Percentiles rank a stretch among this genome's conserved stretches.
phyloP scores from a whole-genome alignment of 2,888 invertebrate species.

The Sphaeridia pumilis region DNA sequence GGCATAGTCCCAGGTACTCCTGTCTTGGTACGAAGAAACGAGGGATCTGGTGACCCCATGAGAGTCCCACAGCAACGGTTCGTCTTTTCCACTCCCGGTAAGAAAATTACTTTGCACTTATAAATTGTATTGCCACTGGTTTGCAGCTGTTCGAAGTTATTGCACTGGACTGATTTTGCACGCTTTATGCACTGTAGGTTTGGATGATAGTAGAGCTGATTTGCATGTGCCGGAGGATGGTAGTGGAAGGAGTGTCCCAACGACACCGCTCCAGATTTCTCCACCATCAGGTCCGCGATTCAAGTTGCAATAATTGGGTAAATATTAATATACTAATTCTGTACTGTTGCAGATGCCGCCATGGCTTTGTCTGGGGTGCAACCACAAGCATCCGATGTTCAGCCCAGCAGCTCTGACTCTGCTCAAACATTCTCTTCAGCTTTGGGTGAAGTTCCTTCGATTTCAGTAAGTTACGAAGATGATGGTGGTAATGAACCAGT shows the following conservation, averaged over 20 bases:
- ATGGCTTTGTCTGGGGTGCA: slow-evolving; percentile 9
- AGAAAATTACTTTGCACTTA: slow-evolving; percentile 8
- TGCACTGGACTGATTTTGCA: neutral
- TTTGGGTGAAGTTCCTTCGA: slow-evolving; percentile 20
- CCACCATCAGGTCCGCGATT: too few species aligned
- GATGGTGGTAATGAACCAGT: slow-evolving; percentile 28
- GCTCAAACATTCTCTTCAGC: slow-evolving; percentile 8
- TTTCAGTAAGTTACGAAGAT: slow-evolving; percentile 25
- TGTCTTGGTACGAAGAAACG: slow-evolving; percentile 66
- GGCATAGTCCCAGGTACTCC: slow-evolving; percentile 83
- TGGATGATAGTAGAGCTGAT: slow-evolving; percentile 65
- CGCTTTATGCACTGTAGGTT: slow-evolving; percentile 37
- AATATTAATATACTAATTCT: too few species aligned
- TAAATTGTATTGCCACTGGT: neutral
- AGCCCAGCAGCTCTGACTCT: slow-evolving; percentile 28
- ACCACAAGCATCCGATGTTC: slow-evolving; percentile 23
- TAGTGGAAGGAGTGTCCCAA: slow-evolving; percentile 55
- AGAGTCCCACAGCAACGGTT: slow-evolving; percentile 63
- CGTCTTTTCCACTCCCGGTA: slow-evolving; percentile 42
- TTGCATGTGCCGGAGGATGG: slow-evolving; percentile 53
- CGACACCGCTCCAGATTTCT: slow-evolving; percentile 54
- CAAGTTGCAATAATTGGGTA: too few species aligned
- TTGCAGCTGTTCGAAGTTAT: neutral
- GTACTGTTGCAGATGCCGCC: too few species aligned
- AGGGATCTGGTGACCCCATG: slow-evolving; percentile 82